phyloP scores from a whole-genome alignment of 2,797 vertebrate species.

The Apodemus agrarius region DNA sequence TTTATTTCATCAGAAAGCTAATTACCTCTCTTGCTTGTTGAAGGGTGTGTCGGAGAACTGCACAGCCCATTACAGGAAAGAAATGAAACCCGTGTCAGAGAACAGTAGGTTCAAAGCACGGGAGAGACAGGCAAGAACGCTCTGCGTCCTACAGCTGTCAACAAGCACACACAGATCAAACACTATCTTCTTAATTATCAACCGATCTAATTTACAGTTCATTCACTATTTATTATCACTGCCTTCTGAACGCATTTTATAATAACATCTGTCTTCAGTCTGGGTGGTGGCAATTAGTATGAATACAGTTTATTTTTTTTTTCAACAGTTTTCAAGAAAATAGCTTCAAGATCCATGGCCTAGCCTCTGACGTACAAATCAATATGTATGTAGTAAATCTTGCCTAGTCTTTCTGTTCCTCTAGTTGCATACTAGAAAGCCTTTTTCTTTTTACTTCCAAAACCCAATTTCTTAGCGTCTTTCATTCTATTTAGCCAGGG shows the following conservation, averaged over 20 bases:
- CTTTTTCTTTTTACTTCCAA: slow-evolving; percentile 22
- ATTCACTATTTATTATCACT: slow-evolving; percentile 76
- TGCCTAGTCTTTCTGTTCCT: neutral
- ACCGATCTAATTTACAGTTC: slow-evolving; percentile 74
- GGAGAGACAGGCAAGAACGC: neutral
- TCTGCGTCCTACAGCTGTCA: neutral
- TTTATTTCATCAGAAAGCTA: slow-evolving; percentile 1
- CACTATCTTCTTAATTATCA: slow-evolving; percentile 54
- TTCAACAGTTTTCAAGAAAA: slow-evolving; percentile 57
- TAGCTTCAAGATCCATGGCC: slow-evolving; percentile 29
- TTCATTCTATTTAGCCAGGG: neutral
- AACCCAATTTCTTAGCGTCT: slow-evolving; percentile 20
- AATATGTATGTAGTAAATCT: slow-evolving; percentile 43
- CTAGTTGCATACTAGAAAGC: neutral
- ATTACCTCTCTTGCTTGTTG: neutral
- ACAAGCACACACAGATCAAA: slow-evolving; percentile 25
- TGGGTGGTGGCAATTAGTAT: slow-evolving; percentile 51
- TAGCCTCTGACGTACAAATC: slow-evolving; percentile 16
- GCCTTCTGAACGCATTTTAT: slow-evolving; percentile 30
- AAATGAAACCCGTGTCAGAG: slow-evolving; percentile 4
- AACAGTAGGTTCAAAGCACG: accelerated
- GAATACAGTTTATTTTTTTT: neutral
- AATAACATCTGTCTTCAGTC: slow-evolving; percentile 59
- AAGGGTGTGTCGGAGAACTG: neutral
- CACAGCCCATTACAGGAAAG: neutral